Evolutionary conservation across 2,113 vertebrate species (phyloP).

Genomic region (Sinocyclocheilus maitianheensis): DNA sequence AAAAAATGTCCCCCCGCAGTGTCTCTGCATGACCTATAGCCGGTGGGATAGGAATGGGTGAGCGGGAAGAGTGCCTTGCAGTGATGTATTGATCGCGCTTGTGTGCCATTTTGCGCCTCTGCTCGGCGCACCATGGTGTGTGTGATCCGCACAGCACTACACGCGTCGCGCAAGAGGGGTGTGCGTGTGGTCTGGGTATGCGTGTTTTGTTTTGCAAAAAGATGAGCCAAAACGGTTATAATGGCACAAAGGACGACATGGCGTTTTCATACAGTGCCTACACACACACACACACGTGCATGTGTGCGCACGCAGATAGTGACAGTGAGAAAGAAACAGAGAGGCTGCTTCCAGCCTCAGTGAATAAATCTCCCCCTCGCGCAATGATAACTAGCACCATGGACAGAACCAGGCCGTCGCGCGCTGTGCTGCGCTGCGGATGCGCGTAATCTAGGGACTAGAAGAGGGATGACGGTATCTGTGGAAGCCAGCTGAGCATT

Average conservation of each 20-base stretch:
- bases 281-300: neutral
- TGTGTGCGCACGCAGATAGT: neutral
- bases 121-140: slow-evolving; percentile 31
- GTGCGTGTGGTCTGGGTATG: slow-evolving; percentile 37
- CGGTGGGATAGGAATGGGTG: neutral
- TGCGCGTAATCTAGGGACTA: slow-evolving; percentile 26
- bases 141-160: slow-evolving; percentile 49
- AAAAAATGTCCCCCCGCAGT: slow-evolving; percentile 32
- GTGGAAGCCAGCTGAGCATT: slow-evolving; percentile 11
- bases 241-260: slow-evolving; percentile 1
- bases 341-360: slow-evolving; percentile 4
- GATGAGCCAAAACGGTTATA: slow-evolving; percentile 14
- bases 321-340: neutral
- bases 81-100: slow-evolving; percentile 48
- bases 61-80: neutral
- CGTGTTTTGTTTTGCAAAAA: slow-evolving; percentile 15
- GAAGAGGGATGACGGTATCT: slow-evolving; percentile 23
- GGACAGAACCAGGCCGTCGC: slow-evolving; percentile 46
- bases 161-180: slow-evolving; percentile 48
- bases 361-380: slow-evolving; percentile 24
- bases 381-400: slow-evolving; percentile 48
- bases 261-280: neutral
- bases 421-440: slow-evolving; percentile 20
- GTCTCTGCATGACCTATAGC: slow-evolving; percentile 14
- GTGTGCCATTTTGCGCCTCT: slow-evolving; percentile 50